Evolutionary conservation across 2,113 vertebrate genomes (phyloP), one percentile per base, ranked within the genome.

Genomic region (Mugil cephalus): DNA sequence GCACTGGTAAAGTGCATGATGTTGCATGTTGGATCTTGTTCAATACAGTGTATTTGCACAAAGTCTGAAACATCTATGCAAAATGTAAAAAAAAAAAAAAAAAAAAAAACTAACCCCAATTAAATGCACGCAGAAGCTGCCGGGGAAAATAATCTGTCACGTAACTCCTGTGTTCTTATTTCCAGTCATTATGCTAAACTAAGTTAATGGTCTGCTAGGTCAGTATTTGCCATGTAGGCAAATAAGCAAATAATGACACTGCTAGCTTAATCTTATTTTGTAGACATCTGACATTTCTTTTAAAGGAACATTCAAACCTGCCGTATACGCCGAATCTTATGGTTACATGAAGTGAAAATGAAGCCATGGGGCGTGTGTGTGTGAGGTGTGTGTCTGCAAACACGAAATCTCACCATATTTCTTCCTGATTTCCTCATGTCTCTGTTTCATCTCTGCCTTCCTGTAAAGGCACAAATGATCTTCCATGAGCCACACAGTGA

Each of bases 361-460:
- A n/a, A n/a, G n/a, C n/a, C n/a, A n/a, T n/a, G n/a, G n/a, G 5
- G 3, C 5, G 3, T 61, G 35, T 18, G 9, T n/a, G n/a, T n/a
- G 24, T 5, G 5, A 30, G 5, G 3, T 30, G 3, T 61, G 35
- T 18, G 9, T n/a, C 4, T 50, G 7, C 12, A 35, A 51, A 15
- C 10, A 18, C 14, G 8, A 67, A 12, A 1, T 6, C 90, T 93
- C 90, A 99, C 97, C 98, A 0, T 99, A 99, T 94, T 99, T 99
- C 19, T 92, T 95, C 67, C 97, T 94, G 83, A 99, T 98, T 82
- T 99, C 97, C 2, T 98, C 96, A 1, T 99, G 98, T 69, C 96
- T 94, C 17, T 92, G 87, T 61, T 95, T 97, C 96, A 98, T 97
- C 86, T 98, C 96, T 1, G 93, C 88, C 87, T 94, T 94, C 94